These are phyloP conservation scores for Gadopsis bispinosus DNA, from an alignment of 2,797 vertebrate species.

Conservation along the genomic window DNA sequence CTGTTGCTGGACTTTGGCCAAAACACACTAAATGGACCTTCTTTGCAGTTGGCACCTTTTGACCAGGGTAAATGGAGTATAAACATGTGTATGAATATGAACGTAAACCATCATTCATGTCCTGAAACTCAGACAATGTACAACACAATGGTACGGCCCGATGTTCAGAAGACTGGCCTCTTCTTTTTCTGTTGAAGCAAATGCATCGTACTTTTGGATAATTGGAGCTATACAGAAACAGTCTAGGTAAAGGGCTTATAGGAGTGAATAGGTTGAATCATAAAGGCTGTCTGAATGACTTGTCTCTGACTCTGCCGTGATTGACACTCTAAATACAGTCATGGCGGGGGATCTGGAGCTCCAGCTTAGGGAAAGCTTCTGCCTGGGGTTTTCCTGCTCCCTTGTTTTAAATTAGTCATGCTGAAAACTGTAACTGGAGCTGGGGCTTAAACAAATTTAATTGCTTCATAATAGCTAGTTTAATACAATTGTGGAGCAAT, in stretches of 20 bases:
- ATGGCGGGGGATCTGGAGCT: constrained; percentile 70
- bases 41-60: background rate
- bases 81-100: constrained; percentile 22
- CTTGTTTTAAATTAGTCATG: constrained; percentile 82
- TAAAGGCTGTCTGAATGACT: constrained; percentile 67
- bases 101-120: background rate
- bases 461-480: constrained; percentile 83
- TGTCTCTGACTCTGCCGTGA: constrained; percentile 69
- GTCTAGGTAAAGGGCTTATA: constrained; percentile 63
- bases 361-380: constrained; percentile 74
- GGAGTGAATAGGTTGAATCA: constrained; percentile 66
- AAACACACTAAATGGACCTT: constrained; percentile 49
- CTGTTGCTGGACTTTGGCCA: constrained; percentile 57
- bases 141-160: background rate
- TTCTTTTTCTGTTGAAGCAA: constrained; percentile 34
- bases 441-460: constrained; percentile 80
- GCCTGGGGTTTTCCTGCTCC: constrained; percentile 74
- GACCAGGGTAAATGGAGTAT: constrained; percentile 11
- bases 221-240: constrained; percentile 63
- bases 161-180: constrained; percentile 12
- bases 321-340: constrained; percentile 77
- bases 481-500: constrained; percentile 83
- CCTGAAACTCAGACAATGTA: constrained; percentile 10
- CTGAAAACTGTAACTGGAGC: constrained; percentile 80
- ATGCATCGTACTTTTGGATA: constrained; percentile 52